Percentiles rank a stretch among this genome's conserved stretches.
Evolutionary conservation across 1,140 invertebrate species (phyloP).

Genomic region (Propsilocerus akamusi): DNA sequence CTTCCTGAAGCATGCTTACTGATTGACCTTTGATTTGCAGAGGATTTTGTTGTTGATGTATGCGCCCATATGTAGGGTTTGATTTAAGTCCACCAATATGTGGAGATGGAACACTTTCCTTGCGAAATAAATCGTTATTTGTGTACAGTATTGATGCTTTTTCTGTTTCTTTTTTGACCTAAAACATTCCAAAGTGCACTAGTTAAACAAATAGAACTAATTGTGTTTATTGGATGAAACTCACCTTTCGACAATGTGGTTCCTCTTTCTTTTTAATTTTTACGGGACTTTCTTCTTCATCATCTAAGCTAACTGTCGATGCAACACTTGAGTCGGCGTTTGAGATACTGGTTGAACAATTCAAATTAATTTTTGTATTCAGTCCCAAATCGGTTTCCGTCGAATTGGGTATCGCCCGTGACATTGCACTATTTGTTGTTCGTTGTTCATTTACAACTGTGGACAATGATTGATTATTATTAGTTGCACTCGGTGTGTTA

Average conservation of each 20-base stretch:
- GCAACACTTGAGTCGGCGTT: conserved; percentile 24
- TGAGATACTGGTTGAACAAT: conserved; percentile 20
- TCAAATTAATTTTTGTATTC: conserved; percentile 18
- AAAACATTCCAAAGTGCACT: too few species aligned
- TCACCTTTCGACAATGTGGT: conserved; percentile 11
- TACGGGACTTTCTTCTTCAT: conserved; percentile 21
- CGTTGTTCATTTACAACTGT: not conserved
- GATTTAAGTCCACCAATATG: not conserved
- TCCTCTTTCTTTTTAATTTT: conserved; percentile 24
- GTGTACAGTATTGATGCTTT: not conserved
- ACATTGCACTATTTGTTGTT: conserved; percentile 3
- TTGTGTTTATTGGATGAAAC: too few species aligned
- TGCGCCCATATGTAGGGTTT: not conserved
- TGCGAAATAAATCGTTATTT: not conserved
- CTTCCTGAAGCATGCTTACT: not conserved
- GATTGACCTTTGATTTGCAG: not conserved
- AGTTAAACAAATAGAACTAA: not conserved
- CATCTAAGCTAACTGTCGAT: conserved; percentile 22
- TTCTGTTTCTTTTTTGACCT: not conserved
- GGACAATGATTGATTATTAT: conserved; percentile 34
- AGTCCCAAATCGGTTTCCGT: conserved; percentile 22
- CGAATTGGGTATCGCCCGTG: conserved; percentile 20
- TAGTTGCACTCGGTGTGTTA: conserved; percentile 53
- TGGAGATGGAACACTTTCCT: not conserved
- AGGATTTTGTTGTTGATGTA: not conserved